Evolutionary conservation across 2,797 vertebrate species (phyloP).

Genomic region (Microctenopoma lineatum): DNA sequence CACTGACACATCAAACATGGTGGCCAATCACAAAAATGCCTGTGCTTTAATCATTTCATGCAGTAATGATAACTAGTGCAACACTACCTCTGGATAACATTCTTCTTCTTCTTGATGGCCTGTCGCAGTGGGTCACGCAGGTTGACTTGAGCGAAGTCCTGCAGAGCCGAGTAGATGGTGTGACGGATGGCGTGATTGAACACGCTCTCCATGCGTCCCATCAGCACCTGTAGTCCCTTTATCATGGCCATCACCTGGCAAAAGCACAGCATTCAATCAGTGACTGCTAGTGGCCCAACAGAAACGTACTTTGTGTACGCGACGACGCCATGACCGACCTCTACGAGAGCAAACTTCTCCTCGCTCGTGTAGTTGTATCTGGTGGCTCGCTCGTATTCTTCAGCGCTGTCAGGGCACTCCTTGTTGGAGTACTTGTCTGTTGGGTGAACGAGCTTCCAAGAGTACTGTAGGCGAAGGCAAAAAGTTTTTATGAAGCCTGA

Average conservation of each 20-base stretch:
- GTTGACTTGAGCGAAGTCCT: constrained; percentile 95
- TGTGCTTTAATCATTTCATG: too few species aligned
- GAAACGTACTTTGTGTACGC: accelerated
- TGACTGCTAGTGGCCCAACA: accelerated
- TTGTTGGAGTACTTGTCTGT: constrained; percentile 99
- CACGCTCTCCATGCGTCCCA: constrained; percentile 99
- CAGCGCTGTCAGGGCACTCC: constrained; percentile 96
- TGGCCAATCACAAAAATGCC: background rate
- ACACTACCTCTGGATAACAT: constrained; percentile 93
- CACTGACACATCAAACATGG: background rate
- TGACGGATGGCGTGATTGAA: constrained; percentile 99
- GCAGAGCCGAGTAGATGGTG: constrained; percentile 96
- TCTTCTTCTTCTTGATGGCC: constrained; percentile 98
- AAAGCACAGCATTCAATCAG: background rate
- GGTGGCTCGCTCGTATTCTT: constrained; percentile 97
- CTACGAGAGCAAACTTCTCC: constrained; percentile 98
- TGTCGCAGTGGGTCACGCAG: constrained; percentile 94
- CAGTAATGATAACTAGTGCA: too few species aligned
- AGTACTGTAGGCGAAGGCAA: constrained; percentile 84
- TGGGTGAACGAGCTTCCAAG: constrained; percentile 97
- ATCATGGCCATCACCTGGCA: constrained; percentile 98
- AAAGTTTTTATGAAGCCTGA: background rate
- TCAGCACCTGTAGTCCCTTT: constrained; percentile 96
- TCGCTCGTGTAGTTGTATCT: constrained; percentile 98
- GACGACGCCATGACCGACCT: constrained; percentile 80